Conservation (phyloP, 1,140 invertebrate genomes). For the Anoplolepis gracilipes region DNA sequence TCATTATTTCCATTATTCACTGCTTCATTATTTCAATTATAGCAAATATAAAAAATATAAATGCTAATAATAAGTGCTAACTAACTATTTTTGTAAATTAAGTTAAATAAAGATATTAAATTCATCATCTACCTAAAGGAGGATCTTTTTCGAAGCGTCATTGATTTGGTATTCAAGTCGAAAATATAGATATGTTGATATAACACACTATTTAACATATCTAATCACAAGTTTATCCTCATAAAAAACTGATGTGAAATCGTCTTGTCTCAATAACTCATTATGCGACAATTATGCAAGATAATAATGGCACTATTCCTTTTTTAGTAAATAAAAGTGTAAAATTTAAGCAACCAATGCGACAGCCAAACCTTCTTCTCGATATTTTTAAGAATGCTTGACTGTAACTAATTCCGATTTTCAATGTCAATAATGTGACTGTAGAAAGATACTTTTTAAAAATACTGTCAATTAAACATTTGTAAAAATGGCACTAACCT, state of each 20-base stretch:
- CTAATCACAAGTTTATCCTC: constrained; percentile 20
- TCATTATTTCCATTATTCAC: neutral
- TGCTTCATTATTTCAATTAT: neutral
- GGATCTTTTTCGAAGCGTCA: constrained; percentile 20
- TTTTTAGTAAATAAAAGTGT: neutral
- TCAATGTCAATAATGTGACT: neutral
- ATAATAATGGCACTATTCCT: constrained; percentile 43
- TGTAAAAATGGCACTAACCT: constrained; percentile 47
- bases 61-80: no score
- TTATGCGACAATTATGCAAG: neutral
- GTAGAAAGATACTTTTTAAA: constrained; percentile 14
- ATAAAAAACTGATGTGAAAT: neutral
- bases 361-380: neutral
- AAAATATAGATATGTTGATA: neutral
- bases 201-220: neutral
- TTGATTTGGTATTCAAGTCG: constrained; percentile 33
- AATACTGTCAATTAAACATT: constrained; percentile 8
- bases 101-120: constrained; percentile 38
- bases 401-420: neutral
- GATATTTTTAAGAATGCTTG: neutral
- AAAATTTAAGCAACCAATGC: neutral
- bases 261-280: neutral
- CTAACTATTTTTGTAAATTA: constrained; percentile 1
- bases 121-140: constrained; percentile 22
- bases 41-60: constrained; percentile 44